These are phyloP conservation scores for Drymodes brunneopygia DNA, from an alignment of 2,113 vertebrate species.

Conservation along the genomic window DNA sequence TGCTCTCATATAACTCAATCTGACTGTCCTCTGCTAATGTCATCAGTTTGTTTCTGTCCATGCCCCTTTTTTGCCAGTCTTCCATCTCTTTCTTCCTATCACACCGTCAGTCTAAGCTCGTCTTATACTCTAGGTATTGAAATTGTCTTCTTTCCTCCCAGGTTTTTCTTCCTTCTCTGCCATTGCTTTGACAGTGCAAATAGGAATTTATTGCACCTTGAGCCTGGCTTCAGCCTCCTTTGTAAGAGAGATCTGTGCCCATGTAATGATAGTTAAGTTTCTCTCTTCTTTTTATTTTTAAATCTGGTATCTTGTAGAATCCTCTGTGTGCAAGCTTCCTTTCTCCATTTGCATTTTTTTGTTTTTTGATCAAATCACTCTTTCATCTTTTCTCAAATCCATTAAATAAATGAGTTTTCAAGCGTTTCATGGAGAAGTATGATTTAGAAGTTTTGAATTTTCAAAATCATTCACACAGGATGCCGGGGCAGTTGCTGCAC, in stretches of 20 bases:
- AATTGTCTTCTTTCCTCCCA: neutral
- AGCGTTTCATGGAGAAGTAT: neutral
- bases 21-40: neutral
- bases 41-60: rapidly evolving
- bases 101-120: neutral
- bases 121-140: neutral
- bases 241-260: neutral
- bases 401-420: neutral
- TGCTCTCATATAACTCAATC: neutral
- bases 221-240: neutral
- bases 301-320: neutral
- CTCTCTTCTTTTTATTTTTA: neutral
- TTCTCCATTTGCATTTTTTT: neutral
- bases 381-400: neutral
- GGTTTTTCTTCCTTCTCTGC: neutral
- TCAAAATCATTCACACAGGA: neutral
- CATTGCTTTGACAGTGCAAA: neutral
- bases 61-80: neutral
- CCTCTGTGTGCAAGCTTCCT: neutral
- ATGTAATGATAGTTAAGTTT: neutral
- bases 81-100: neutral
- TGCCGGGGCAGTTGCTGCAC: neutral
- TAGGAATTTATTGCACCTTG: neutral
- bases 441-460: neutral
- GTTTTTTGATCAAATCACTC: neutral